Conservation (phyloP, 1,140 invertebrate genomes). For the Temnothorax longispinosus region DNA sequence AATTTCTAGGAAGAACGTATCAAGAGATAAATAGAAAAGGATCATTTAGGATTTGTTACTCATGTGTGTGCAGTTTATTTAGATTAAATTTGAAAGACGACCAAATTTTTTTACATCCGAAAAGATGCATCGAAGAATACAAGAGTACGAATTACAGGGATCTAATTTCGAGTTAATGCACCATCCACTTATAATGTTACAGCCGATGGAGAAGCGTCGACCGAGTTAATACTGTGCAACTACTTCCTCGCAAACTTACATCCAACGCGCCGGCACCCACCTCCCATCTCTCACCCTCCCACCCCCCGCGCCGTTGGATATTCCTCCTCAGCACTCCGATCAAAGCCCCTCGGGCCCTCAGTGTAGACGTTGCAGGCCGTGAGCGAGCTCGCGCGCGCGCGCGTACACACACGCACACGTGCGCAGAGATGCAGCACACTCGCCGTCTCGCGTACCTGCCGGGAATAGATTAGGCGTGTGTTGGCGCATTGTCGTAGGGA, state of each 20-base stretch:
- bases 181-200: background rate
- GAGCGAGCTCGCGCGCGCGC: conserved; percentile 39
- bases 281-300: background rate
- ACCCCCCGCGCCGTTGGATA: conserved; percentile 11
- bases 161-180: background rate
- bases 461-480: conserved; percentile 74
- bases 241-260: conserved; percentile 57
- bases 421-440: background rate
- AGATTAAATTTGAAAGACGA: background rate
- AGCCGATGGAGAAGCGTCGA: conserved; percentile 22
- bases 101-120: background rate
- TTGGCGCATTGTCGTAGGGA: conserved; percentile 77
- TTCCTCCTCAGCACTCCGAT: conserved; percentile 69
- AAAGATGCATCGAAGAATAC: background rate
- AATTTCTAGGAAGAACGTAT: background rate
- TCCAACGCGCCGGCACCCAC: background rate
- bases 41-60: background rate
- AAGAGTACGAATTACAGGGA: background rate
- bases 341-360: conserved; percentile 72
- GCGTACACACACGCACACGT: background rate
- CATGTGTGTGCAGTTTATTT: background rate
- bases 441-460: conserved; percentile 60
- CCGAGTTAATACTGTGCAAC: conserved; percentile 49
- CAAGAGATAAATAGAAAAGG: background rate
- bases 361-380: conserved; percentile 66